Percentiles rank a stretch among this genome's conserved stretches.
phyloP scores from a whole-genome alignment of 2,888 invertebrate genomes.

The Tipula confusa region DNA sequence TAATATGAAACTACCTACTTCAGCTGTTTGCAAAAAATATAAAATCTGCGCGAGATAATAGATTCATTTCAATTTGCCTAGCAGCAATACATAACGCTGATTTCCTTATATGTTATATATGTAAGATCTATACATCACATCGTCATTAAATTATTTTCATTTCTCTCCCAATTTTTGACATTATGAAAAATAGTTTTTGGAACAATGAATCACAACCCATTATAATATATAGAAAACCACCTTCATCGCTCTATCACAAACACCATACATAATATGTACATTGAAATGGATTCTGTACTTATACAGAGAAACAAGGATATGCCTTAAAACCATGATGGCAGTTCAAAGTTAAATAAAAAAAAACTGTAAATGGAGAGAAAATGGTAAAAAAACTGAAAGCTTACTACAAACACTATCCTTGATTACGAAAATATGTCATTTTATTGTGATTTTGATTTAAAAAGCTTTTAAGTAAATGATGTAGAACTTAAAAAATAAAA shows the following conservation, averaged over 20 bases:
- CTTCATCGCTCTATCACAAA: not conserved
- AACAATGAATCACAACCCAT: not conserved
- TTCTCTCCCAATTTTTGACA: not conserved
- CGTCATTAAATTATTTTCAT: not conserved
- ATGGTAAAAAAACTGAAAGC: not conserved
- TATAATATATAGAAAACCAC: not conserved
- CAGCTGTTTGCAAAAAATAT: not conserved
- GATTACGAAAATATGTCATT: constrained; percentile 9
- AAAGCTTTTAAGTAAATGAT: constrained; percentile 20
- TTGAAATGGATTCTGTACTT: not conserved
- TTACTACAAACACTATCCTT: constrained; percentile 25
- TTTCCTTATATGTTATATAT: not conserved
- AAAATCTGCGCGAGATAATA: not conserved
- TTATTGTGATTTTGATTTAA: constrained; percentile 25
- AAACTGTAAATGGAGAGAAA: not conserved
- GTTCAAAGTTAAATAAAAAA: not conserved
- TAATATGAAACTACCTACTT: not conserved
- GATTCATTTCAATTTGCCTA: not conserved
- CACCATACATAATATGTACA: not conserved
- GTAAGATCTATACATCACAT: not conserved
- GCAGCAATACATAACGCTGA: not conserved
- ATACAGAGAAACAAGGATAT: not conserved
- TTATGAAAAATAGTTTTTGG: not conserved
- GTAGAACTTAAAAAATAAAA: not conserved
- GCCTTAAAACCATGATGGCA: constrained; percentile 9